phyloP scores from a whole-genome alignment of 2,797 vertebrate species.

The Chelonia mydas region DNA sequence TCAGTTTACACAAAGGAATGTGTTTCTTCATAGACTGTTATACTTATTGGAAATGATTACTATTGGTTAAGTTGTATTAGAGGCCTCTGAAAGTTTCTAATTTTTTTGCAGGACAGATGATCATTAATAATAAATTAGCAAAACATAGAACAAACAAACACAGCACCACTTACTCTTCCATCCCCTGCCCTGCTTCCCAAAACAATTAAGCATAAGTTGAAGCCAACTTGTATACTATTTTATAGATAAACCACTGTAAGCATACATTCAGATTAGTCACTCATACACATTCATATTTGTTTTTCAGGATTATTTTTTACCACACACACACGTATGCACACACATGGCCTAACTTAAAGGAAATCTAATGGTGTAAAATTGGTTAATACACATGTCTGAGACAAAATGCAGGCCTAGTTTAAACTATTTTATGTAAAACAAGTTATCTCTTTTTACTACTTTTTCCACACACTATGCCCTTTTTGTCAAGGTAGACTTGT shows the following conservation, averaged over 20 bases:
- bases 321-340: not conserved
- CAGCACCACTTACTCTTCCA: not conserved
- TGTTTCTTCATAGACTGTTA: not conserved
- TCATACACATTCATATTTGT: not conserved
- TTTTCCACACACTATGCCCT: not conserved
- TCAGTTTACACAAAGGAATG: not conserved
- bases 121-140: not conserved
- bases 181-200: not conserved
- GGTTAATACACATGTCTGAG: not conserved
- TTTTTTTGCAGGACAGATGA: not conserved
- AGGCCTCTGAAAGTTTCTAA: not conserved
- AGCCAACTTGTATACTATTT: not conserved
- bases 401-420: not conserved
- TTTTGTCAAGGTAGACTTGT: not conserved
- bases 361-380: not conserved
- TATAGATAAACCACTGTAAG: not conserved
- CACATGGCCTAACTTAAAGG: not conserved
- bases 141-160: not conserved
- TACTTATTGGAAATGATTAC: not conserved
- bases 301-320: not conserved
- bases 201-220: not conserved
- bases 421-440: not conserved
- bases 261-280: not conserved
- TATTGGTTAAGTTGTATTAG: not conserved
- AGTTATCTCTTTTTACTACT: not conserved